Evolutionary conservation across 2,113 vertebrate species (phyloP), one percentile per base, ranked within the genome.

Genomic region (Terrapene triunguis): DNA sequence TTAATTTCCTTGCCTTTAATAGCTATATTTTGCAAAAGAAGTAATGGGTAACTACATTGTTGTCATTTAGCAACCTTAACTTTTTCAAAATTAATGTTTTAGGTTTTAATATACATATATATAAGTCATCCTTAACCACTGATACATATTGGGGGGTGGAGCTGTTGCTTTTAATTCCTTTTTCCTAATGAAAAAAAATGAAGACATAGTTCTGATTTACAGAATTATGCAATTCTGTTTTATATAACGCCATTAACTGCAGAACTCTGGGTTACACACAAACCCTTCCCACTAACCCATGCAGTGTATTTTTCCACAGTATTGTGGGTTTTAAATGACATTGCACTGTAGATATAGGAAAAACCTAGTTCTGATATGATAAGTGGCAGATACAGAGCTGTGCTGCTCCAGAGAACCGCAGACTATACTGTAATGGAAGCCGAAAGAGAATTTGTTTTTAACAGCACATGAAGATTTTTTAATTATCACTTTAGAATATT

Each of bases 271-370:
- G 85, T 47, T 53, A 5, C 65, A 50, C 76, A 51, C 5, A 32
- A 69, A 42, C 84, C 82, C 86, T 76, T 24, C 53, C 65, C 1
- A 0, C 85, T 62, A 81, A 92, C 84, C 5, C 19, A 47, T 65
- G 27, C 38, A 19, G 17, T 62, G 83, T 54, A 80, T n/a, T 44
- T 92, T 97, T 96, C 88, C 96, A 96, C 84, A 92, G 80, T 65
- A 84, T 74, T 55, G 62, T 1, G 4, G 47, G 8, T 76, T 94
- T 93, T 90, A 87, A 89, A 95, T 76, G 16, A 17, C 48, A 47
- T 53, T 85, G 82, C 72, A 86, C 55, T 83, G n/a, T 59, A 82
- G n/a, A 1, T 48, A 84, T 53, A 82, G 48, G 88, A 54, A 89
- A 88, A 94, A 89, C 76, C 80, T 80, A 1, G 92, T 87, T 55